Conservation (phyloP, 2,113 vertebrate species). For the Spermophilus dauricus region DNA sequence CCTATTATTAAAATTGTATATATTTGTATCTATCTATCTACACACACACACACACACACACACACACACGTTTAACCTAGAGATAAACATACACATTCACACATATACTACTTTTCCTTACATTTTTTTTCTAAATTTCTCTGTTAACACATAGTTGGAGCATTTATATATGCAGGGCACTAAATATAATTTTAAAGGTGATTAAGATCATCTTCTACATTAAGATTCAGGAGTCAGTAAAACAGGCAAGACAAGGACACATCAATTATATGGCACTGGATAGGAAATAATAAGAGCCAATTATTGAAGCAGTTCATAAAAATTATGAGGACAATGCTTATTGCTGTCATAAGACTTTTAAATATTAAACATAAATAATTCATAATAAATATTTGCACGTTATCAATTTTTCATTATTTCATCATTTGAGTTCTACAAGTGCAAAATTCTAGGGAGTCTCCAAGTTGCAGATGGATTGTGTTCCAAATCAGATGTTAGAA, state of each 20-base stretch:
- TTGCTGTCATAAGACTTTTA: neutral
- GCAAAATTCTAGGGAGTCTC: neutral
- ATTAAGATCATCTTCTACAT: neutral
- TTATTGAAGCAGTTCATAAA: slow-evolving; percentile 4
- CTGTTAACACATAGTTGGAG: neutral
- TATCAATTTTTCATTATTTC: neutral
- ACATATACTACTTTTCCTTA: neutral
- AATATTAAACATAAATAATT: neutral
- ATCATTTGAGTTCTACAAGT: neutral
- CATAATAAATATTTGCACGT: neutral
- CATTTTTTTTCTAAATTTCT: neutral
- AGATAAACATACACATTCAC: neutral
- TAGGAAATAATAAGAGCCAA: neutral
- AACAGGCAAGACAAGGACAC: neutral
- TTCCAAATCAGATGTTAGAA: neutral
- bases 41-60: neutral
- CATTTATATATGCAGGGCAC: neutral
- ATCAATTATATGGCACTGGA: neutral
- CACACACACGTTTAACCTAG: neutral
- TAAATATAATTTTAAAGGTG: neutral
- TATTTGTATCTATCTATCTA: no score
- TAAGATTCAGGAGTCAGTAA: neutral
- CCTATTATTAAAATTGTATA: neutral
- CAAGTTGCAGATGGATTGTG: neutral
- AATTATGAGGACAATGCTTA: neutral